Base-by-base conservation (phyloP, 2,797 vertebrate species). In the Phaenicophaeus curvirostris region DNA sequence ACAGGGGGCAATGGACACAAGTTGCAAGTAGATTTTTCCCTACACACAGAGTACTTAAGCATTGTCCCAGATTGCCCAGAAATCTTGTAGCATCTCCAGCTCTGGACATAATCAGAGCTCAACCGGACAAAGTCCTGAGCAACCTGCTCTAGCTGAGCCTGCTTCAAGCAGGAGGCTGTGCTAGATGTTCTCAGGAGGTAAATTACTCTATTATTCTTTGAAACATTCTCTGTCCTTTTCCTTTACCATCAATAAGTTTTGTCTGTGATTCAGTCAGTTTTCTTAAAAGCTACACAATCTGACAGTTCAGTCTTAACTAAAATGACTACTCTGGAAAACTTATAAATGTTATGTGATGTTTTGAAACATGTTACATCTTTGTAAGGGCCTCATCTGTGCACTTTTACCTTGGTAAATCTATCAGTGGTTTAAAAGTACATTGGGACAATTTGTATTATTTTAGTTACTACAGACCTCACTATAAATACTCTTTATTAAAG, bases 41-140 rank as follows among this genome's bases (percentile, higher is more conserved):
- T 7, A 3, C 2, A 15, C 9, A 1, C 5, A 15, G 3, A 23
- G 9, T 2, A 1, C 9, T 59, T 74, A 55, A 66, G 11, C 13
- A 39, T 2, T 46, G 16, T 15, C 31, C 72, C 8, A 61, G 12
- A 19, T 4, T 14, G 20, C 18, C 28, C 35, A 75, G 54, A 62
- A 41, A 28, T 59, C 15, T 67, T 50, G 14, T 13, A 24, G 9
- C 7, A 25, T 44, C 42, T 73, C 55, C 17, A 59, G 0, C 17
- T 66, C 15, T 33, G 53, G 21, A 53, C 6, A 42, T 5, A 58
- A 69, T 6, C 24, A 61, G 71, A 91, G 14, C 11, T 63, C n/a
- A 63, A 37, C 6, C 33, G 28, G 27, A 69, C 6, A n/a, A 74
- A 7, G 6, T 2, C 13, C 28, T 30, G 21, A 65, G 5, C 24